These are phyloP conservation scores for Deroptyus accipitrinus DNA, from an alignment of 2,113 vertebrate species.

Conservation along the genomic window DNA sequence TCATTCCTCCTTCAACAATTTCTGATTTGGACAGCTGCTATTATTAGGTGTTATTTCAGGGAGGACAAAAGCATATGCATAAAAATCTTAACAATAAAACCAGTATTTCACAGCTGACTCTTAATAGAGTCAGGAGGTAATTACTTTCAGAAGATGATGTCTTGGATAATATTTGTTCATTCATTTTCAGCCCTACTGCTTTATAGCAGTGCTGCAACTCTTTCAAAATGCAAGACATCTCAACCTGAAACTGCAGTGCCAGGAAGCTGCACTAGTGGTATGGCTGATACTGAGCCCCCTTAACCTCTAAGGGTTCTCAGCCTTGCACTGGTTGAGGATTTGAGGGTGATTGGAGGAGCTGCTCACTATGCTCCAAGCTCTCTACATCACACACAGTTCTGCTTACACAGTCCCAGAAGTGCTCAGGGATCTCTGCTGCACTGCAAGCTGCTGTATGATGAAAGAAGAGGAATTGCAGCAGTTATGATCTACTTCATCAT, in stretches of 20 bases:
- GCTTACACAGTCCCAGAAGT: rapidly evolving
- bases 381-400: neutral
- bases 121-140: neutral
- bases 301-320: neutral
- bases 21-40: neutral
- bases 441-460: neutral
- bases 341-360: neutral
- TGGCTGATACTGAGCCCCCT: rapidly evolving
- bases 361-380: rapidly evolving
- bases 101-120: neutral
- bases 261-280: neutral
- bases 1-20: neutral
- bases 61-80: neutral
- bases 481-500: neutral
- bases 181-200: neutral
- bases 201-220: neutral
- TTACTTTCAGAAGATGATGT: neutral
- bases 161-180: neutral
- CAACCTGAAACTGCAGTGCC: rapidly evolving
- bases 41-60: neutral
- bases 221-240: neutral
- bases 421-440: neutral
- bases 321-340: neutral
- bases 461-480: neutral
- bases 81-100: neutral